Base-by-base conservation (phyloP, 2,888 invertebrate species). In the Priapulus caudatus region DNA sequence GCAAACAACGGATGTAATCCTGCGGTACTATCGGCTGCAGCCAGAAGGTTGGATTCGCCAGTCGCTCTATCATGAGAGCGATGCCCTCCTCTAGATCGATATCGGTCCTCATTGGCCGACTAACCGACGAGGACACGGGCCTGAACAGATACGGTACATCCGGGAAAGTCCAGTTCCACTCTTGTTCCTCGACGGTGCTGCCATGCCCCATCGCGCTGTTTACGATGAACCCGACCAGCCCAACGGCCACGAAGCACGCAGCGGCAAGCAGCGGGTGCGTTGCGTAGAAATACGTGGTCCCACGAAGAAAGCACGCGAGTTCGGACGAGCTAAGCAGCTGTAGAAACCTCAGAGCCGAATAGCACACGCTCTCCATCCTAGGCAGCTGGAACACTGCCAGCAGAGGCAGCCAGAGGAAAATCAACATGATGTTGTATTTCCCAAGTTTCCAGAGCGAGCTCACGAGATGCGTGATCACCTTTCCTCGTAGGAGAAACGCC, bases 1-100 rank as follows among this genome's bases (percentile, higher is more conserved):
- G 75, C 19, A 77, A 63, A 46, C 72, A 64, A 49, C 72, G 69
- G 20, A 77, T 68, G 57, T 76, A 77, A 50, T 74, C 74, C 23
- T 61, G 63, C 1, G 72, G 67, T 47, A 72, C 66, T 21, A 71
- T 62, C 2, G 72, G 73, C 48, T 68, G 70, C 23, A 73, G 63
- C 71, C 73, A 74, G 18, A 74, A 59, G 56, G 71, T 68, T n/a
- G 72, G 73, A 23, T 72, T 67, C 2, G 71, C 70, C 2, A 74
- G 61, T 2, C 71, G 61, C 54, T 71, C 70, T 19, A 74, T 70
- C 3, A 74, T 60, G 59, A 68, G 59, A 52, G 72, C 72, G 58
- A 69, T 63, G 15, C 65, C 65, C 50, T 67, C 68, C 52, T 72
- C 72, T 23, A 70, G 53, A 54, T 68, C 70, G 19, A 65, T 48